Evolutionary conservation across 92 coral and sea anemone species (phyloP).

Genomic region (Anthopleura xanthogrammica): DNA sequence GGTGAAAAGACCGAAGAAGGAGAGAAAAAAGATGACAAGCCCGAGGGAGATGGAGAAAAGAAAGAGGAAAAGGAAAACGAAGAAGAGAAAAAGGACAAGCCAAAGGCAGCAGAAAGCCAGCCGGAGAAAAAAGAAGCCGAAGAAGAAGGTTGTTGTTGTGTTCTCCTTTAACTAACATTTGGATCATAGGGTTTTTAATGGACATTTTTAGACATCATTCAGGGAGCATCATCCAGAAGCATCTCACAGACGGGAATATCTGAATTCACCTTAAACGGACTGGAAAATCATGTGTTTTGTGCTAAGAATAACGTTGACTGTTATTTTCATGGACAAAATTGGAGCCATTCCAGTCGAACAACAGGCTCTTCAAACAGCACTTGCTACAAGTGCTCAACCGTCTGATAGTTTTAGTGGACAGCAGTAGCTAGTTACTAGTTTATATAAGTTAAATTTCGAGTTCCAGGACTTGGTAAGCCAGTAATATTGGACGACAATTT

Average conservation of each 20-base stretch:
- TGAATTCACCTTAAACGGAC: neutral
- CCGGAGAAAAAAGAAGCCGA: conserved; percentile 22
- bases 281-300: neutral
- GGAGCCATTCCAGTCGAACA: conserved; percentile 1
- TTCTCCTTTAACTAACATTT: conserved; percentile 10
- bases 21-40: neutral
- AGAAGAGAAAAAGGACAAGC: conserved; percentile 19
- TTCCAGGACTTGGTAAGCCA: neutral
- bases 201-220: neutral
- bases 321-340: neutral
- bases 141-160: conserved; percentile 34
- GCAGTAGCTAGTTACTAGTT: neutral
- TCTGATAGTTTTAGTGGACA: neutral
- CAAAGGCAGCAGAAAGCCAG: neutral
- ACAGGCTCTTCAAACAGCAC: conserved; percentile 7
- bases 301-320: neutral
- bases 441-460: neutral
- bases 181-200: neutral
- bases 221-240: neutral
- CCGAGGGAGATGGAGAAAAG: neutral
- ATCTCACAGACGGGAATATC: neutral
- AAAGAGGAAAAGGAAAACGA: conserved; percentile 10
- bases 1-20: neutral
- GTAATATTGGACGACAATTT: neutral
- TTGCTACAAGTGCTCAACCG: neutral